Evolutionary conservation across 2,113 vertebrate genomes (phyloP), one percentile per base, ranked within the genome.

Genomic region (Danionella cerebrum): DNA sequence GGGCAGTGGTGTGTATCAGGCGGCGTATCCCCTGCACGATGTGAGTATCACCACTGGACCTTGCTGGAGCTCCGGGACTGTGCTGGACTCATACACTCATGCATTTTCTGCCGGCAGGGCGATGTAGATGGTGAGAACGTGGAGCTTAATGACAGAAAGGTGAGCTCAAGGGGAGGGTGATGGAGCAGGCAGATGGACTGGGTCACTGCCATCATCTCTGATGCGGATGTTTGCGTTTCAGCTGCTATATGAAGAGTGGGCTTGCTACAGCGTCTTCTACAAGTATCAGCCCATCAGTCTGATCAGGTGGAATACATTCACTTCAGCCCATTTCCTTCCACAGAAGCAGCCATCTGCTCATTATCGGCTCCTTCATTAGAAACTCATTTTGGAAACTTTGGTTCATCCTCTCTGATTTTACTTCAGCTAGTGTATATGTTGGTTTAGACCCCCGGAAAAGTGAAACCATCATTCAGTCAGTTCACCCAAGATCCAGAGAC

Each of bases 171-270:
- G n/a, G n/a, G n/a, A n/a, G 9, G 10, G 38, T 6, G n/a, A 41
- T 6, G 29, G 7, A 4, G 29, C 29, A 31, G 29, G 29, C 29
- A 31, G 29, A 31, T n/a, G n/a, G n/a, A n/a, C n/a, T n/a, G n/a
- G n/a, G n/a, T n/a, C n/a, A n/a, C n/a, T n/a, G n/a, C n/a, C n/a
- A n/a, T n/a, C n/a, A n/a, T n/a, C n/a, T n/a, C n/a, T n/a, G n/a
- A n/a, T n/a, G n/a, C n/a, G n/a, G n/a, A n/a, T 76, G 19, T 78
- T 35, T 82, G 5, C 77, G 74, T 74, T 76, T 9, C 72, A 98
- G 96, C 89, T 98, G 35, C 84, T 98, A 79, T 96, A 94, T 3
- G 93, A 98, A 45, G 95, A 98, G 75, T 98, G 96, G 95, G 96
- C 95, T 0, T 94, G 94, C 81, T 98, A 98, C 0, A 84, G 94